These are phyloP conservation scores for Stegostoma tigrinum DNA, from an alignment of 2,113 vertebrate genomes.

Conservation along the genomic window DNA sequence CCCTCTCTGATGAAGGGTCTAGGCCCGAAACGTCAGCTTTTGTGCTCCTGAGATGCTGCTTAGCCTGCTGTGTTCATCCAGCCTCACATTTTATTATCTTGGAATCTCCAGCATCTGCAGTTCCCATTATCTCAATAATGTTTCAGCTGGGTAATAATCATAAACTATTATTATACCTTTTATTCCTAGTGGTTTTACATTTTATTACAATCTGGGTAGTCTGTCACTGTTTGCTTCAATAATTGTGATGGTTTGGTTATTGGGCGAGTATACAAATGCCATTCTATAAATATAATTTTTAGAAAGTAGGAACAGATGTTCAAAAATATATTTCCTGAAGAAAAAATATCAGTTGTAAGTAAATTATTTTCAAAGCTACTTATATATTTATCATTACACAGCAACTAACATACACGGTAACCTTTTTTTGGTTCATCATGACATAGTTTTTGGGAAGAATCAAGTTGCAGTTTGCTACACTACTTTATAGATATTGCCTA, in stretches of 20 bases:
- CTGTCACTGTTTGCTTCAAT: not conserved
- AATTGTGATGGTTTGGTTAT: not conserved
- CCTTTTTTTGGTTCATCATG: not conserved
- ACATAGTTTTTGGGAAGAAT: not conserved
- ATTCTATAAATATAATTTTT: not conserved
- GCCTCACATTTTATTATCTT: no score
- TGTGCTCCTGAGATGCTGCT: no score
- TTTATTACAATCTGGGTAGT: not conserved
- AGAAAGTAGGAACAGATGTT: conserved; percentile 23
- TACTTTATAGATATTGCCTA: not conserved
- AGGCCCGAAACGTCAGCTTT: no score
- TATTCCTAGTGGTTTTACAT: conserved; percentile 8
- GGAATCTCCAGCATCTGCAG: no score
- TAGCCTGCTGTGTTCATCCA: no score
- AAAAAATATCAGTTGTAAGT: not conserved
- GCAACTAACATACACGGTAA: not conserved
- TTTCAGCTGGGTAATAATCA: not conserved
- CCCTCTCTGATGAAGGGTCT: no score
- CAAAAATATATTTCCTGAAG: not conserved
- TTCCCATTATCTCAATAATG: no score
- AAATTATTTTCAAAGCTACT: not conserved
- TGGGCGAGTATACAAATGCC: not conserved
- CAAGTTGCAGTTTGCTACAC: not conserved
- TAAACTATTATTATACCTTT: not conserved
- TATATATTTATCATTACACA: not conserved